A percentile compares a stretch with the other conserved stretches of the same genome.
Evolutionary conservation across 2,888 invertebrate species (phyloP).

Genomic region (Melanostoma mellinum): DNA sequence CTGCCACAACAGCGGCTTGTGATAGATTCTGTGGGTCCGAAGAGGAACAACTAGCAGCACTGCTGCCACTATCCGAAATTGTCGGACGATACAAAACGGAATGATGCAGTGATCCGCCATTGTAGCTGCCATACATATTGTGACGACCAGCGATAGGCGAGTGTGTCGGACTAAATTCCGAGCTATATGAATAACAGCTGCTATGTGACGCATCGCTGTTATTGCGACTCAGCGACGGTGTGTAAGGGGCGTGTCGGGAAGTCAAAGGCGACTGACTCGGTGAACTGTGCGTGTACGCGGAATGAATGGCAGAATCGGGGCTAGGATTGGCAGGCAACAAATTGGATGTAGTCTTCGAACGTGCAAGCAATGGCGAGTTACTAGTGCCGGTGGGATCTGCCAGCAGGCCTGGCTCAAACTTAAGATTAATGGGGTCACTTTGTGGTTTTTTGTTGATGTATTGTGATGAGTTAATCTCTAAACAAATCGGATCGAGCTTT

Average conservation of each 20-base stretch:
- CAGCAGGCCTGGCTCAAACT: conserved; percentile 78
- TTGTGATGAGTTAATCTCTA: conserved; percentile 75
- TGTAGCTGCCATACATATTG: conserved; percentile 80
- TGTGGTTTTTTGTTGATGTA: conserved; percentile 73
- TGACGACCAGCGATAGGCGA: conserved; percentile 91
- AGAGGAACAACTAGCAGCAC: conserved; percentile 69
- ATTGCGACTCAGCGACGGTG: conserved; percentile 92
- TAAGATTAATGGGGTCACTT: conserved; percentile 81
- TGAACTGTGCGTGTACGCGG: conserved; percentile 90
- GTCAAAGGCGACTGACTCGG: conserved; percentile 94
- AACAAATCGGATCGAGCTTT: conserved; percentile 77
- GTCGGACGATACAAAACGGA: conserved; percentile 84
- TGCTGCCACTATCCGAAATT: conserved; percentile 75
- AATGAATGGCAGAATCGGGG: conserved; percentile 94
- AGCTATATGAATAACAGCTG: conserved; percentile 93
- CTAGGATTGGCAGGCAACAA: conserved; percentile 91
- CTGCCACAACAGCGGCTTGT: conserved; percentile 77
- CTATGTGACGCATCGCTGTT: conserved; percentile 96
- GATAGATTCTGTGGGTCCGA: conserved; percentile 72
- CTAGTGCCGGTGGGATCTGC: conserved; percentile 74
- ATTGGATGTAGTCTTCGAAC: conserved; percentile 84
- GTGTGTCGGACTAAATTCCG: conserved; percentile 92
- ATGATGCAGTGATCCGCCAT: conserved; percentile 82
- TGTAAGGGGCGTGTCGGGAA: conserved; percentile 90
- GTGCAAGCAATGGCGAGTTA: conserved; percentile 87